Base-by-base conservation (phyloP, 1,140 invertebrate genomes). In the Panagrolaimus sp. region DNA sequence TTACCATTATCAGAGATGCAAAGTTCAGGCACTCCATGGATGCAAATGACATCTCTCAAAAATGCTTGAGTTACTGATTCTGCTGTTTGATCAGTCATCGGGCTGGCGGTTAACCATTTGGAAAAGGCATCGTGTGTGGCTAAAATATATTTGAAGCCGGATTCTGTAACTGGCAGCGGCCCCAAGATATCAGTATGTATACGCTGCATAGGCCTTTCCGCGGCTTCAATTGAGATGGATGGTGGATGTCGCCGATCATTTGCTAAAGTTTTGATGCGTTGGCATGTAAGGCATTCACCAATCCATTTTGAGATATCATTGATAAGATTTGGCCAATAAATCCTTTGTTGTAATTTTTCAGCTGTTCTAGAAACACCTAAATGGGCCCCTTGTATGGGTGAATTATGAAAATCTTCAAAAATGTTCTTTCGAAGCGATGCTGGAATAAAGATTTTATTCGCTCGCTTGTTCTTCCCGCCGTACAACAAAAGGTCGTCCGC, bases 401-500 rank as follows among this genome's bases (percentile, higher is more conserved):
- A 14, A 1, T 71, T 17, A 12, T 69, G 69, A 10, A 15, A 3
- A n/a, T 71, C 38, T 9, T 14, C 1, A 0, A 69, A 15, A 3
- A 71, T 15, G 1, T 14, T 26, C 10, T 45, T 28, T 17, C 69
- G 15, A 9, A 70, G 69, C 9, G 48, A 8, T 10, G 2, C 17
- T 7, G 44, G 69, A 17, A 70, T 55, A 14, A 70, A 24, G 6
- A 48, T 14, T 24, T 6, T 5, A 9, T 12, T 69, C 21, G 72
- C 21, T 26, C 0, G 32, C 47, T 1, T 44, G 14, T 9, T 9
- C 28, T 70, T 69, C 38, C 26, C 12, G 52, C 9, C 1, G 43
- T 71, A 63, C 8, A 71, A 62, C 67, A 70, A 43, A 55, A 71
- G 71, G n/a, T 43, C 67, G 52, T 65, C 69, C 32, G n/a, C 43